Evolutionary conservation across 1,140 invertebrate genomes (phyloP).

Genomic region (Saccostrea echinata): DNA sequence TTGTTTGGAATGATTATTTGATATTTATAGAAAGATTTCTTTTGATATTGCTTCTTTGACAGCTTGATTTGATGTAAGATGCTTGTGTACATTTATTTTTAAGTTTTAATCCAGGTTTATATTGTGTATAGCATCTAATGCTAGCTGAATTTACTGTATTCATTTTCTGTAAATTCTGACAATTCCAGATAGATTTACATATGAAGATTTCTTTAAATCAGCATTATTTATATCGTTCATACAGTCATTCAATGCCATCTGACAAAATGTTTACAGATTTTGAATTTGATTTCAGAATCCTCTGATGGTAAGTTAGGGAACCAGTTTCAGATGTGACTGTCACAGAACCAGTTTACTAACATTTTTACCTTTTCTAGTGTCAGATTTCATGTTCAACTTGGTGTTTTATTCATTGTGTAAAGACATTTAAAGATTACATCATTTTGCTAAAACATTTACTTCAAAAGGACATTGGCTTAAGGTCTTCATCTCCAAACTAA

Average conservation of each 20-base stretch:
- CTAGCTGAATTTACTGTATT: too few relatives aligned
- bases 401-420: background rate
- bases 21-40: too few relatives aligned
- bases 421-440: too few relatives aligned
- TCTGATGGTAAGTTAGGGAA: conserved; percentile 14
- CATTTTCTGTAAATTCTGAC: background rate
- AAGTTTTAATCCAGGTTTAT: too few relatives aligned
- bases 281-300: conserved; percentile 26
- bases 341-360: background rate
- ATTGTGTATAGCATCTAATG: too few relatives aligned
- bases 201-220: background rate
- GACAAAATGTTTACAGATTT: background rate
- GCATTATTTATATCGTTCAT: background rate
- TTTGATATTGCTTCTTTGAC: background rate
- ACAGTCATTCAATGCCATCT: background rate
- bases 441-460: too few relatives aligned
- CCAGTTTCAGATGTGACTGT: background rate
- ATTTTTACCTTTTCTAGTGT: background rate
- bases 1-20: conserved; percentile 4
- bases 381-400: background rate
- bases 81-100: background rate
- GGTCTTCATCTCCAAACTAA: too few relatives aligned
- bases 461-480: too few relatives aligned
- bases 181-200: background rate
- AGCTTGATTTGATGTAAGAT: background rate